Evolutionary conservation across 1,140 invertebrate species (phyloP), one percentile per base, ranked within the genome.

Genomic region (Bombus superbus): DNA sequence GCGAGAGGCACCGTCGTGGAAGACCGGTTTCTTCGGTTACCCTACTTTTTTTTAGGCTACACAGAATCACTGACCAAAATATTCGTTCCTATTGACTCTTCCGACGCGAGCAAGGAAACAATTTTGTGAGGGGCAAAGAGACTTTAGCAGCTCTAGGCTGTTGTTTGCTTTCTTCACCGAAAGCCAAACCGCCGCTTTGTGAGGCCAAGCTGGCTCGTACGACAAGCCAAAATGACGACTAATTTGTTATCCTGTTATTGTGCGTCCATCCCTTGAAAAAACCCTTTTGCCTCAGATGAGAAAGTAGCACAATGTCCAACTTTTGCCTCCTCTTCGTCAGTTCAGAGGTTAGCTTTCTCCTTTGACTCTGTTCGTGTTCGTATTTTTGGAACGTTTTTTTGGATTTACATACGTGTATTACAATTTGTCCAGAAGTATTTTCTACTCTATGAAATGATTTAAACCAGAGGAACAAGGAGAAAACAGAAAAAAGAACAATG

Each of bases 81-180:
- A 77, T 73, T 57, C 85, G 81, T 59, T 68, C 64, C 83, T 85
- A 86, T 89, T 90, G 80, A 73, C 80, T 90, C 81, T 57, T 73
- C 35, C 32, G 40, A 44, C 62, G 68, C 66, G 77, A 71, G 35
- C 71, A 59, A 71, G 73, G 66, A 86, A 86, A 88, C 80, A 85
- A 47, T 73, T 72, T 32, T n/a, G 38, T 53, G 72, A 88, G 82
- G 88, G 73, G 57, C 25, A 38, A 3, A 6, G 40, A 42, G 25
- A 42, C 25, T 71, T 42, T 71, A 40, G 38, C 38, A 69, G 68
- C 38, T 72, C 40, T 53, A 53, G 32, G 40, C 35, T 62, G 59
- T 88, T 90, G 89, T 90, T 90, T 90, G 89, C 86, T 90, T 90
- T 81, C 75, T 90, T 81, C 81, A 57, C 80, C 74, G 86, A 86